Evolutionary conservation across 2,113 vertebrate genomes (phyloP).

Genomic region (Panthera leo): DNA sequence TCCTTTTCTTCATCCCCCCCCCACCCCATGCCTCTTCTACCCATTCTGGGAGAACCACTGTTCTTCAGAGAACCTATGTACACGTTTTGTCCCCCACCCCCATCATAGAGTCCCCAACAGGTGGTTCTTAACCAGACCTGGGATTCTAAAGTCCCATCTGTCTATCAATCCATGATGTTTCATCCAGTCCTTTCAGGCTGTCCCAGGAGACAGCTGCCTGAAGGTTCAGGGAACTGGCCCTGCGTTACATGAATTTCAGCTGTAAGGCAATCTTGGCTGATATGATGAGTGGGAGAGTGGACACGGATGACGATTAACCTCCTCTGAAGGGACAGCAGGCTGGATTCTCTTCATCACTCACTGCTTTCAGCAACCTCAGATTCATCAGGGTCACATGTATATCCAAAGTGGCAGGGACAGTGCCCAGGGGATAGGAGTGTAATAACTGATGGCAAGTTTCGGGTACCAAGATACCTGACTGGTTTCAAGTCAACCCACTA

Average conservation of each 20-base stretch:
- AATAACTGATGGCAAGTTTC: too few species aligned
- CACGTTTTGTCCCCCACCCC: not conserved
- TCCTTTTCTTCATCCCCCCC: not conserved
- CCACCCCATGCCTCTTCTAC: not conserved
- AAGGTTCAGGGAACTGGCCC: not conserved
- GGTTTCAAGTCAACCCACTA: not conserved
- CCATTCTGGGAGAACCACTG: not conserved
- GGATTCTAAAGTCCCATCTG: not conserved
- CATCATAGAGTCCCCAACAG: not conserved
- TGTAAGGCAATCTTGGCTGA: not conserved
- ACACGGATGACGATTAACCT: rapidly evolving
- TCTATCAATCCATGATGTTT: not conserved
- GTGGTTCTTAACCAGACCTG: not conserved
- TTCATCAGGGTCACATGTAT: not conserved
- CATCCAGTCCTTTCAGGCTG: not conserved
- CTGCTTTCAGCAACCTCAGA: not conserved
- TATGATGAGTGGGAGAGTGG: not conserved
- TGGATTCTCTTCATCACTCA: not conserved
- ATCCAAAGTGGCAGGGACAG: not conserved
- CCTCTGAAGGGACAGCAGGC: too few species aligned
- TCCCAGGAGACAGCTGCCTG: not conserved
- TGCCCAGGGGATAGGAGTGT: not conserved
- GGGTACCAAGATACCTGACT: not conserved
- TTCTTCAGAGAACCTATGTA: not conserved
- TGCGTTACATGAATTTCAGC: not conserved